These are phyloP conservation scores for Calycopis cecrops DNA, from an alignment of 1,140 invertebrate species.

Conservation along the genomic window DNA sequence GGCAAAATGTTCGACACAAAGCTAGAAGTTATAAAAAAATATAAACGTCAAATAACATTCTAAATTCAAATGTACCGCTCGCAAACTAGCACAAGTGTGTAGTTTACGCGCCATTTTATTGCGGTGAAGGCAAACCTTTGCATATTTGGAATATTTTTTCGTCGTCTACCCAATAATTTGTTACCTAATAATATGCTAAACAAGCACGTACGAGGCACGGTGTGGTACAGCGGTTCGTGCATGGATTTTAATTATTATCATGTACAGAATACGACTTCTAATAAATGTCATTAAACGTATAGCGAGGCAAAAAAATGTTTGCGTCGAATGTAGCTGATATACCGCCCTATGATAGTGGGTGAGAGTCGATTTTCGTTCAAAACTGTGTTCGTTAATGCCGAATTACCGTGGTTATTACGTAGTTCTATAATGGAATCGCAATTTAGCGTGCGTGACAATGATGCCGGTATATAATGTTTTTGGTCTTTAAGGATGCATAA, in stretches of 20 bases:
- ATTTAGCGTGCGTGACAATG: constrained; percentile 68
- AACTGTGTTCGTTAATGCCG: constrained; percentile 12
- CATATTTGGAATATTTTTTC: constrained; percentile 49
- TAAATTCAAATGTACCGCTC: constrained; percentile 10
- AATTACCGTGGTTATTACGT: constrained; percentile 42
- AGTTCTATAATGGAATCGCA: constrained; percentile 65
- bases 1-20: too few species aligned
- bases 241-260: constrained; percentile 73
- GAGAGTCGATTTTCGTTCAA: constrained; percentile 26
- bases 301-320: constrained; percentile 33
- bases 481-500: constrained; percentile 5
- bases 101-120: constrained; percentile 10
- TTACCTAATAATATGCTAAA: constrained; percentile 63
- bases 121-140: constrained; percentile 19
- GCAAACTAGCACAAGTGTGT: constrained; percentile 6
- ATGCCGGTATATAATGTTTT: constrained; percentile 29
- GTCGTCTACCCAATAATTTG: constrained; percentile 55
- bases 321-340: constrained; percentile 10
- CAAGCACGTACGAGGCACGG: constrained; percentile 53
- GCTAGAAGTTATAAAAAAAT: not conserved
- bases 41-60: constrained; percentile 7
- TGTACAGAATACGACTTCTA: constrained; percentile 69
- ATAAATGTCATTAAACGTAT: constrained; percentile 71
- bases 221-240: constrained; percentile 65
- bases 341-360: constrained; percentile 20